Conservation (phyloP, 2,797 vertebrate species). For the Halcyon chelicuti region DNA sequence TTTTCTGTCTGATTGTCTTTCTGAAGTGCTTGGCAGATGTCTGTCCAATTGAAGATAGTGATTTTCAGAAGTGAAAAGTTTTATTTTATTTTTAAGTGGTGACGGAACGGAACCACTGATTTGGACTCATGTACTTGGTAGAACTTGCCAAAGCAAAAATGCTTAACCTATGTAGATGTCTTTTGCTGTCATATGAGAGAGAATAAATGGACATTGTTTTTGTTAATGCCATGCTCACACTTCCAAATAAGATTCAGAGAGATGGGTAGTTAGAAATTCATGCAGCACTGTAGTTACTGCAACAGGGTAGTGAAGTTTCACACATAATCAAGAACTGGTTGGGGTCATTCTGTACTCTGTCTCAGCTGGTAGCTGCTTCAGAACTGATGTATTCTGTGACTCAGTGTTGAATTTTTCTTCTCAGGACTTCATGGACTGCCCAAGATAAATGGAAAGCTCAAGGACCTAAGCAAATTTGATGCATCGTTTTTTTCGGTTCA, state of each 20-base stretch:
- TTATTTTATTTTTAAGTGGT: neutral
- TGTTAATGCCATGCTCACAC: neutral
- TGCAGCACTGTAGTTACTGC: neutral
- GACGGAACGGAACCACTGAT: neutral
- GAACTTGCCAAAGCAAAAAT: neutral
- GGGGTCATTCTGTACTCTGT: neutral
- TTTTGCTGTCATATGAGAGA: neutral
- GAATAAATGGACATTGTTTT: neutral
- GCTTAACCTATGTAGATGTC: neutral
- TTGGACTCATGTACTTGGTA: neutral
- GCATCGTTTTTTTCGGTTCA: slow-evolving; percentile 93
- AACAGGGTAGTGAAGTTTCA: neutral
- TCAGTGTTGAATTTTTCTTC: neutral
- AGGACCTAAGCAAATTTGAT: slow-evolving; percentile 93
- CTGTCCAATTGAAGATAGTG: neutral
- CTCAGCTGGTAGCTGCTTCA: neutral
- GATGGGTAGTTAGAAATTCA: neutral
- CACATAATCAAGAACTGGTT: neutral
- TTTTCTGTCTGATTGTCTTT: neutral
- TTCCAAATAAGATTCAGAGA: neutral
- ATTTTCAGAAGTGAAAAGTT: neutral
- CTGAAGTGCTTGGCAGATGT: neutral
- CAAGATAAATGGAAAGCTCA: slow-evolving; percentile 92
- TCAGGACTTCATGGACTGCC: slow-evolving; percentile 93
- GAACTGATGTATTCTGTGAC: neutral